A percentile compares a stretch with the other conserved stretches of the same genome.
Evolutionary conservation across 2,113 vertebrate genomes (phyloP).

Genomic region (Oreochromis aureus): DNA sequence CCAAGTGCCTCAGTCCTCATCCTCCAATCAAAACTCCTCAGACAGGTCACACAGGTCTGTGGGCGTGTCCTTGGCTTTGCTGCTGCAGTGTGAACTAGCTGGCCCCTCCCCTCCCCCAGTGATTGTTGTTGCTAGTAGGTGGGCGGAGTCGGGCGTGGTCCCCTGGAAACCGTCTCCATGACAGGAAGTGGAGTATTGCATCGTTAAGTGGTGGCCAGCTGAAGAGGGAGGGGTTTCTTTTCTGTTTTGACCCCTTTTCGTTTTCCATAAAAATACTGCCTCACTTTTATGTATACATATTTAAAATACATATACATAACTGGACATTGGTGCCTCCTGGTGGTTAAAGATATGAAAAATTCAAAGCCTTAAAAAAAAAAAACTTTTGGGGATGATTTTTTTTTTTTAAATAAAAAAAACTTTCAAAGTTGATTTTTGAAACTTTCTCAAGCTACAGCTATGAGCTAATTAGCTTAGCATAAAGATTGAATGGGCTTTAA

Average conservation of each 20-base stretch:
- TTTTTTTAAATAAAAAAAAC: not conserved
- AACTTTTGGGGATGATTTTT: slow-evolving; percentile 52
- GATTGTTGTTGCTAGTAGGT: slow-evolving; percentile 21
- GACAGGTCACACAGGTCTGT: slow-evolving; percentile 86
- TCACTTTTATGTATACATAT: slow-evolving; percentile 54
- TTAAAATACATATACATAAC: slow-evolving; percentile 5
- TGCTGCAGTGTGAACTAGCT: slow-evolving; percentile 73
- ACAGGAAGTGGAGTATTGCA: slow-evolving; percentile 44
- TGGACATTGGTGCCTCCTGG: slow-evolving; percentile 78
- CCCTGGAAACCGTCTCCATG: slow-evolving; percentile 39
- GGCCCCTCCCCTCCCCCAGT: slow-evolving; percentile 66
- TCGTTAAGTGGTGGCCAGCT: slow-evolving; percentile 15
- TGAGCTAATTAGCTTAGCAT: not conserved
- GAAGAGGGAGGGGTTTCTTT: not conserved
- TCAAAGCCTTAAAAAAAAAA: slow-evolving; percentile 74
- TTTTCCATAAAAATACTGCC: slow-evolving; percentile 81
- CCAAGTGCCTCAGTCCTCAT: slow-evolving; percentile 92
- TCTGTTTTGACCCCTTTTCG: not conserved
- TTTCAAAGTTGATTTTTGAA: not conserved
- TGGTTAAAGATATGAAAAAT: slow-evolving; percentile 66
- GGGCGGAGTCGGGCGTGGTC: slow-evolving; percentile 76
- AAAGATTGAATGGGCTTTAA: not conserved
- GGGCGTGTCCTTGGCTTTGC: slow-evolving; percentile 87
- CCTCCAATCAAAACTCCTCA: slow-evolving; percentile 77
- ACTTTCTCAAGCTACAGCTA: not conserved